These are phyloP conservation scores for Corvus cornix DNA, from an alignment of 2,113 vertebrate genomes.

Conservation along the genomic window DNA sequence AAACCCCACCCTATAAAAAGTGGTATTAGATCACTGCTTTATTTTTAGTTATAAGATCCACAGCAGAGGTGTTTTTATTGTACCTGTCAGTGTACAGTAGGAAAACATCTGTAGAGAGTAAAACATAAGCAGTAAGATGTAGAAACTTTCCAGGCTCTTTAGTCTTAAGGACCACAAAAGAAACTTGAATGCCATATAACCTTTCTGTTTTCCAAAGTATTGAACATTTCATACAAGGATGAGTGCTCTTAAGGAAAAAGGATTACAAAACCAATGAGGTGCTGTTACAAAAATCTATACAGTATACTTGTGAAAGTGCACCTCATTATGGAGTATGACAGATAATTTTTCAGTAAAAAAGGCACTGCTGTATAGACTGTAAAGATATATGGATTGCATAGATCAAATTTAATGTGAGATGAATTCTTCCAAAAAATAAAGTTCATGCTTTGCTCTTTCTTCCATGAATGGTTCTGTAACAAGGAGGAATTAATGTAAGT, in stretches of 20 bases:
- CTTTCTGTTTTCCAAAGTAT: constrained; percentile 18
- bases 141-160: neutral
- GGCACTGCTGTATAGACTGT: neutral
- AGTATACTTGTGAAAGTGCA: constrained; percentile 26
- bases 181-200: neutral
- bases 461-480: neutral
- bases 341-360: constrained; percentile 45
- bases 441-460: neutral
- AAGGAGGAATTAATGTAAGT: neutral
- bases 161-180: neutral
- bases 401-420: constrained; percentile 12
- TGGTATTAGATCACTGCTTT: neutral
- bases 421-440: constrained; percentile 3
- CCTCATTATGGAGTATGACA: constrained; percentile 46
- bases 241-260: constrained; percentile 7
- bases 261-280: constrained; percentile 37
- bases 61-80: neutral
- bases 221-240: neutral
- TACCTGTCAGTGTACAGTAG: neutral
- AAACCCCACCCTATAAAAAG: neutral
- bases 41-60: neutral
- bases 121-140: neutral
- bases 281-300: constrained; percentile 57
- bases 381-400: neutral
- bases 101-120: neutral